These are phyloP conservation scores for Melinopterus prodromus DNA, from an alignment of 2,888 invertebrate genomes.

Conservation along the genomic window DNA sequence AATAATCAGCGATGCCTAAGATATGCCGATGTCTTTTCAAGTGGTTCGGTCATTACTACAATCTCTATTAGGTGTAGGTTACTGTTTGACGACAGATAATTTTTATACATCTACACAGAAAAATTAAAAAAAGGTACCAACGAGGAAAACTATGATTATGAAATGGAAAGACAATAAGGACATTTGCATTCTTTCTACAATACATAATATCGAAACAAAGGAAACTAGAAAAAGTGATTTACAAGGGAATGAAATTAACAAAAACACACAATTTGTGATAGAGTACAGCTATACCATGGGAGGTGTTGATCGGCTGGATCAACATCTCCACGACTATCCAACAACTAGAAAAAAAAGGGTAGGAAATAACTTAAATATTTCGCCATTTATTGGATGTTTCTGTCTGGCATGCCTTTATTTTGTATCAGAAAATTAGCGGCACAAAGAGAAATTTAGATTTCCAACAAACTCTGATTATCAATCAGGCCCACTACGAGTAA, in stretches of 20 bases:
- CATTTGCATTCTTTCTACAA: slow-evolving; percentile 26
- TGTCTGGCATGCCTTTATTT: too few relatives aligned
- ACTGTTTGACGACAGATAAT: too few relatives aligned
- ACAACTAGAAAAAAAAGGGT: slow-evolving; percentile 20
- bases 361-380: slow-evolving; percentile 32
- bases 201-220: slow-evolving; percentile 23
- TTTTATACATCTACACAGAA: too few relatives aligned
- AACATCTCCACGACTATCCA: too few relatives aligned
- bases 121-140: slow-evolving; percentile 37
- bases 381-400: slow-evolving; percentile 27
- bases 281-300: slow-evolving; percentile 48
- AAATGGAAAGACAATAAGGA: slow-evolving; percentile 26
- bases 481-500: too few relatives aligned
- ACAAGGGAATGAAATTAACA: background rate
- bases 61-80: too few relatives aligned
- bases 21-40: too few relatives aligned
- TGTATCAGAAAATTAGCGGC: too few relatives aligned
- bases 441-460: too few relatives aligned
- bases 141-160: slow-evolving; percentile 30
- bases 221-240: slow-evolving; percentile 20
- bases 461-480: too few relatives aligned
- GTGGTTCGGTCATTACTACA: too few relatives aligned
- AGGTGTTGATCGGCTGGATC: slow-evolving; percentile 36
- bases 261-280: slow-evolving; percentile 28
- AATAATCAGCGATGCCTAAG: too few relatives aligned